These are phyloP conservation scores for Lycodopsis pacificus DNA, from an alignment of 2,797 vertebrate species.

Conservation along the genomic window DNA sequence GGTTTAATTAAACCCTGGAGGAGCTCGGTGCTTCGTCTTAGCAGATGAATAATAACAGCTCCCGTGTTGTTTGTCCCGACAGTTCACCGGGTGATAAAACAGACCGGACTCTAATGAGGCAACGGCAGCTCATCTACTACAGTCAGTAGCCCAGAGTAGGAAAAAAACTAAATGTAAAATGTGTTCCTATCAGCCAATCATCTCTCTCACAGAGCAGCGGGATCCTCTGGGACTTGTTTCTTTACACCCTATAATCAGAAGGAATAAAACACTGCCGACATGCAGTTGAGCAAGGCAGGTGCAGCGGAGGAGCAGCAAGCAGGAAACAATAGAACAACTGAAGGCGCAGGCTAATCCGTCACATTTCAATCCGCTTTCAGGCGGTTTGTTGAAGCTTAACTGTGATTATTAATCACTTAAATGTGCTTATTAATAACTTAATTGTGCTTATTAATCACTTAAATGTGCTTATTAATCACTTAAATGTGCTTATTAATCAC, in stretches of 20 bases:
- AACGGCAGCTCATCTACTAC: slow-evolving; percentile 52
- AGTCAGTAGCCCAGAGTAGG: neutral
- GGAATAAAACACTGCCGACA: neutral
- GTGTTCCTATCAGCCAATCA: slow-evolving; percentile 30
- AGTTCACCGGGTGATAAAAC: slow-evolving; percentile 64
- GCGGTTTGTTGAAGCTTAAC: no score
- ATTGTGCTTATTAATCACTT: no score
- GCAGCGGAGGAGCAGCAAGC: no score
- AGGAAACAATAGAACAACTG: no score
- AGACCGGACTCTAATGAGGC: slow-evolving; percentile 62
- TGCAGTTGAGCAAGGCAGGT: slow-evolving; percentile 9
- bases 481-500: no score
- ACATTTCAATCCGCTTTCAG: no score
- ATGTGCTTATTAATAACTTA: no score
- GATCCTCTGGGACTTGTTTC: no score
- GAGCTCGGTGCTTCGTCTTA: slow-evolving; percentile 41
- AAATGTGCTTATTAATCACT: no score
- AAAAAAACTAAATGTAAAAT: neutral
- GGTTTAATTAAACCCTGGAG: slow-evolving; percentile 71
- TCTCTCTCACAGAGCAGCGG: slow-evolving; percentile 9
- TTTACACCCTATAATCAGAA: neutral
- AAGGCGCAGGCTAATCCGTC: no score
- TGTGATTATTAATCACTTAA: no score
- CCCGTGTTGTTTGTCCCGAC: slow-evolving; percentile 59
- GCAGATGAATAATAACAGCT: slow-evolving; percentile 59